Evolutionary conservation across 2,113 vertebrate genomes (phyloP).

Genomic region (Ceyx cyanopectus): DNA sequence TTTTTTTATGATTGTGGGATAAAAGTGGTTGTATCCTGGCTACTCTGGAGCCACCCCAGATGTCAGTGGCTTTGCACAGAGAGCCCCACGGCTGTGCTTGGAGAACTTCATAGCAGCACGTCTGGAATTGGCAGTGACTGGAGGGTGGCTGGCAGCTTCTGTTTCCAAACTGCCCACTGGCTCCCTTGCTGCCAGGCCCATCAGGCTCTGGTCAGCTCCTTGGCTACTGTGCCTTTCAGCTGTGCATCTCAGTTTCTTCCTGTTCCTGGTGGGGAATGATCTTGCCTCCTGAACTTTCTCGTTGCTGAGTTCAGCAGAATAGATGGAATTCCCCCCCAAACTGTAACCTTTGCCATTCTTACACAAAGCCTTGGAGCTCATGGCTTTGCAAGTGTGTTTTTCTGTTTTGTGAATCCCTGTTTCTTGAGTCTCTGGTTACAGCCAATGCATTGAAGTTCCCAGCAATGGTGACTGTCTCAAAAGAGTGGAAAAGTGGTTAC

Average conservation of each 20-base stretch:
- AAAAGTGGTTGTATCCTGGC: background rate
- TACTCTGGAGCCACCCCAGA: background rate
- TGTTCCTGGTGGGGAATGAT: background rate
- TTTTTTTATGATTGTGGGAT: background rate
- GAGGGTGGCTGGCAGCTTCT: background rate
- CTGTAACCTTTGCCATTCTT: background rate
- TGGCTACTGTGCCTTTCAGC: conserved; percentile 7
- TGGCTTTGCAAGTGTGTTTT: background rate
- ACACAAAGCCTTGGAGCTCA: background rate
- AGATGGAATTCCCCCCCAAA: background rate
- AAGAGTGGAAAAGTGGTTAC: background rate
- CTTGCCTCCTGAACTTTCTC: background rate
- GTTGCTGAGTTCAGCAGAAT: background rate
- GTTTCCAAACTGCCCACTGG: background rate
- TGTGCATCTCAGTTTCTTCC: conserved; percentile 2
- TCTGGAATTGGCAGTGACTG: background rate
- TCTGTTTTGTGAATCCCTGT: background rate
- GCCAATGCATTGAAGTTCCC: background rate
- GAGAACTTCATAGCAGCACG: background rate
- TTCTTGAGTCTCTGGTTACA: background rate
- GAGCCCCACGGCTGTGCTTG: background rate
- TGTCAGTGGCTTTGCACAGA: background rate
- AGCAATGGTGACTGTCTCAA: background rate
- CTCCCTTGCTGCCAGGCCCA: background rate
- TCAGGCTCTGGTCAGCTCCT: background rate